Percentiles rank a stretch among this genome's conserved stretches.
Evolutionary conservation across 2,113 vertebrate genomes (phyloP).

Genomic region (Alaudala cheleensis): DNA sequence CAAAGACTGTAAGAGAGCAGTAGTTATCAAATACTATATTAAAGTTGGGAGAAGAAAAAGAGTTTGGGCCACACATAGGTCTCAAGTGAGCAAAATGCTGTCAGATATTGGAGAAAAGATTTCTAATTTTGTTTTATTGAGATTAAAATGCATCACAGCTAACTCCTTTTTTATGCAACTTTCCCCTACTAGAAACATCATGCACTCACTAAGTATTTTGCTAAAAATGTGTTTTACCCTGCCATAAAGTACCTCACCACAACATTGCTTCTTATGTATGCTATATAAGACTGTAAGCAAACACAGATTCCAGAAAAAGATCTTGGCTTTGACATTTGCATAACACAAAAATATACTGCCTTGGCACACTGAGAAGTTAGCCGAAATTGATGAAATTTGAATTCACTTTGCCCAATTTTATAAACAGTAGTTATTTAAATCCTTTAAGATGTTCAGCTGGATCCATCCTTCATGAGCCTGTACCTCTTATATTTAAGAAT

Average conservation of each 20-base stretch:
- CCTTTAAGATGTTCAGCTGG: not conserved
- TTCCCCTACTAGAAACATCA: not conserved
- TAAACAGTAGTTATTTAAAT: conserved; percentile 31
- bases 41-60: not conserved
- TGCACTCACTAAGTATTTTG: not conserved
- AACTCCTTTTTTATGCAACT: not conserved
- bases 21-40: not conserved
- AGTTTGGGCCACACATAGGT: fast-evolving
- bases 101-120: not conserved
- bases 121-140: not conserved
- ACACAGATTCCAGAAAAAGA: conserved; percentile 25
- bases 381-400: not conserved
- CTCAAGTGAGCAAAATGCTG: not conserved
- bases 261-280: not conserved
- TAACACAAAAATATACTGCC: conserved; percentile 23
- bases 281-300: conserved; percentile 13
- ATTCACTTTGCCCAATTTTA: conserved; percentile 14
- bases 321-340: conserved; percentile 15
- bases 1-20: not conserved
- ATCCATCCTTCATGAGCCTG: not conserved
- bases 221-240: not conserved
- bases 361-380: not conserved
- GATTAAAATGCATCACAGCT: not conserved
- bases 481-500: not conserved
- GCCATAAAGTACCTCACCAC: not conserved